Conservation (phyloP, 2,888 invertebrate species). For the Odontomyia ornata region DNA sequence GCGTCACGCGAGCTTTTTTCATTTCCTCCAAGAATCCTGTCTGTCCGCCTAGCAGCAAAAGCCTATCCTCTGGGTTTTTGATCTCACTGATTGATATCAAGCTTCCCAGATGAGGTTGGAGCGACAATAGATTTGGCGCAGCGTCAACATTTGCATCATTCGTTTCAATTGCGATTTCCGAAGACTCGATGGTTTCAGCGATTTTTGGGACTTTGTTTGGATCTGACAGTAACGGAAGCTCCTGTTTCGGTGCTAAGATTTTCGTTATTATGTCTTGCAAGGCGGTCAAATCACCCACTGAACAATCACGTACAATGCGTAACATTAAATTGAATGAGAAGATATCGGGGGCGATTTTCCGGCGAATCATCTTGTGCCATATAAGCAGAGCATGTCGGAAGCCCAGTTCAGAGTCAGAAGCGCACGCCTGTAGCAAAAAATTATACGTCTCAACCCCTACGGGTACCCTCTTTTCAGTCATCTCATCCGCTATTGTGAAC, state of each 20-base stretch:
- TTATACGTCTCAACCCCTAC: constrained; percentile 76
- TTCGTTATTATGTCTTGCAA: constrained; percentile 67
- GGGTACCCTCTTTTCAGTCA: constrained; percentile 71
- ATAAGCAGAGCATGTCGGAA: constrained; percentile 82
- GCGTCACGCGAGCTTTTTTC: constrained; percentile 71
- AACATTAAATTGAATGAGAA: constrained; percentile 84
- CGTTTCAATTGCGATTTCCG: not conserved
- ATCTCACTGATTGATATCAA: constrained; percentile 70
- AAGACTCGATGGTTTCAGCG: not conserved
- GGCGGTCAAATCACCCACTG: constrained; percentile 73
- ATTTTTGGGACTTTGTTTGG: not conserved
- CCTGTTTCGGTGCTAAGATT: constrained; percentile 51
- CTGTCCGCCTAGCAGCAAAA: constrained; percentile 82
- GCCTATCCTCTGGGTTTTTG: constrained; percentile 70
- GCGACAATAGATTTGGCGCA: constrained; percentile 74
- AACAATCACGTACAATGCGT: constrained; percentile 81
- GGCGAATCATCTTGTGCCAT: constrained; percentile 83
- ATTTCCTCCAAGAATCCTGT: constrained; percentile 80
- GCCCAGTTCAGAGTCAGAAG: constrained; percentile 80
- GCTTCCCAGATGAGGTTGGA: constrained; percentile 69
- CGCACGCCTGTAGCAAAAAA: constrained; percentile 85
- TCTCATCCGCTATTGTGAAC: constrained; percentile 85
- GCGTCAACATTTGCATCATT: constrained; percentile 53
- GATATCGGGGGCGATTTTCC: constrained; percentile 73
- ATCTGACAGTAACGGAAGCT: constrained; percentile 11